These are phyloP conservation scores for Myotis yumanensis DNA, from an alignment of 2,113 vertebrate species.

Conservation along the genomic window DNA sequence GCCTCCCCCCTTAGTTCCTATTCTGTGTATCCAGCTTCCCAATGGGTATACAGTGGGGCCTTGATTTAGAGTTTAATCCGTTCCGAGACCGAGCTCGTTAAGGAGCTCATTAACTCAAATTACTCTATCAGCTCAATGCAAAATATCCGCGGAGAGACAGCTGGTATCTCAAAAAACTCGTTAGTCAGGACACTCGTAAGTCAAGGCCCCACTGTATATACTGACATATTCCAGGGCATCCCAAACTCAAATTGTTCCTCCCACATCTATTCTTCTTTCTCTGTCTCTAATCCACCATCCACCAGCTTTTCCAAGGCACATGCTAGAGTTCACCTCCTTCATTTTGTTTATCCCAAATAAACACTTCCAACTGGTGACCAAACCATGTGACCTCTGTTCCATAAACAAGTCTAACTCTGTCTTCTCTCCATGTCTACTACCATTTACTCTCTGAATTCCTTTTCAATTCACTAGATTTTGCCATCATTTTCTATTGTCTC, in stretches of 20 bases:
- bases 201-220: background rate
- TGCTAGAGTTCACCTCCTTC: background rate
- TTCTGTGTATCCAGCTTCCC: background rate
- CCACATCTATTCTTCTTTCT: background rate
- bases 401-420: background rate
- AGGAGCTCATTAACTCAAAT: no score
- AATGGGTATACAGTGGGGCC: background rate
- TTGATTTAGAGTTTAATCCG: no score
- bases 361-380: background rate
- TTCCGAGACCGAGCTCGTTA: no score
- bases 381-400: background rate
- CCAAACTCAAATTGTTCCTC: background rate
- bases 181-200: no score
- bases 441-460: background rate
- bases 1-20: background rate
- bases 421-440: background rate
- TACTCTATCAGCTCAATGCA: no score
- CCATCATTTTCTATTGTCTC: background rate
- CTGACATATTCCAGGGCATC: background rate
- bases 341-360: background rate
- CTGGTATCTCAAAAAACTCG: no score
- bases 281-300: background rate
- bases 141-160: no score
- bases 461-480: background rate
- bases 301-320: background rate